Evolutionary conservation across 2,797 vertebrate species (phyloP).

Genomic region (Melanotaenia maccullochi): DNA sequence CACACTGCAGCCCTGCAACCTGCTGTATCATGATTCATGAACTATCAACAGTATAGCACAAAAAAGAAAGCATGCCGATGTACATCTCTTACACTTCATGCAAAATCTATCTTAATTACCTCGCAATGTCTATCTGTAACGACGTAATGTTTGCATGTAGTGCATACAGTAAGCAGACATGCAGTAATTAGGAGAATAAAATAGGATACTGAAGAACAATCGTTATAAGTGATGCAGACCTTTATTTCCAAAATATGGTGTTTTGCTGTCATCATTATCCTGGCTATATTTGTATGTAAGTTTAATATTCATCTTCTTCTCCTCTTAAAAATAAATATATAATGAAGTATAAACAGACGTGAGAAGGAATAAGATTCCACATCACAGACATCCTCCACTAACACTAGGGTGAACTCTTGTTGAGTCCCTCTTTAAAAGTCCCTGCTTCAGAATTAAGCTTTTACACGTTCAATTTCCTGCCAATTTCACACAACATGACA

Average conservation of each 20-base stretch:
- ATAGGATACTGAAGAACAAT: constrained; percentile 65
- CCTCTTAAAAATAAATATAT: constrained; percentile 81
- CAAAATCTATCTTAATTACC: constrained; percentile 64
- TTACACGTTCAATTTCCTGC: constrained; percentile 85
- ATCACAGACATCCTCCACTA: constrained; percentile 79
- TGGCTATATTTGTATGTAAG: constrained; percentile 61
- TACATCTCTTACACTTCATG: constrained; percentile 55
- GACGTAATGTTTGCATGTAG: constrained; percentile 46
- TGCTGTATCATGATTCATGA: constrained; percentile 70
- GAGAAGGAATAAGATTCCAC: constrained; percentile 84
- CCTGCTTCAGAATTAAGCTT: constrained; percentile 78
- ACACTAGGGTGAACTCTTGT: constrained; percentile 78
- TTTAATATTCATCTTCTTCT: constrained; percentile 82
- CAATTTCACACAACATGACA: constrained; percentile 82
- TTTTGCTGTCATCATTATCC: constrained; percentile 60
- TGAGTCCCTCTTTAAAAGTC: constrained; percentile 76
- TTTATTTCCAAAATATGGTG: constrained; percentile 67
- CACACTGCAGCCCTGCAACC: constrained; percentile 65
- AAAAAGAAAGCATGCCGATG: constrained; percentile 52
- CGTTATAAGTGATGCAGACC: constrained; percentile 68
- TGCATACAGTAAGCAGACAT: constrained; percentile 21
- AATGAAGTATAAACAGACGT: constrained; percentile 84
- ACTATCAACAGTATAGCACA: constrained; percentile 52
- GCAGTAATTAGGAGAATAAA: constrained; percentile 71
- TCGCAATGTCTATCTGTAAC: constrained; percentile 50